Evolutionary conservation across 37 sponge, comb jelly and placozoan genomes (phyloP).

Genomic region (Diacarnus erythraeanus): DNA sequence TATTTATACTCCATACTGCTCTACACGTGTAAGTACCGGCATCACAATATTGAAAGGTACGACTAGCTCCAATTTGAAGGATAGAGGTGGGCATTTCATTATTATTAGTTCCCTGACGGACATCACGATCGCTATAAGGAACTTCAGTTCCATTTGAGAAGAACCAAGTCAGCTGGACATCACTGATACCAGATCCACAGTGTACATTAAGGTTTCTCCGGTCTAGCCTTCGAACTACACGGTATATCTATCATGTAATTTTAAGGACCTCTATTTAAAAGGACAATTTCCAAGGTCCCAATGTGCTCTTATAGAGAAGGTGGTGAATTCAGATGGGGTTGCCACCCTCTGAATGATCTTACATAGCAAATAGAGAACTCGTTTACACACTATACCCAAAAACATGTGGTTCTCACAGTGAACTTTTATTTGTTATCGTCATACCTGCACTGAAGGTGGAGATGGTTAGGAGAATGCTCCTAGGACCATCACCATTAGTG

Average conservation of each 20-base stretch:
- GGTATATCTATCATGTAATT: background rate
- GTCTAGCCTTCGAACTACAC: background rate
- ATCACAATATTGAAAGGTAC: conserved; percentile 10
- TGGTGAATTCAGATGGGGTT: background rate
- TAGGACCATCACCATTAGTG: conserved; percentile 45
- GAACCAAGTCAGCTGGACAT: conserved; percentile 9
- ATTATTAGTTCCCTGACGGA: conserved; percentile 3
- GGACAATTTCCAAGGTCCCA: too few species aligned
- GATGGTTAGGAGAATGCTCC: conserved; percentile 20
- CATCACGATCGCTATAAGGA: background rate
- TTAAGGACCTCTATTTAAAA: too few species aligned
- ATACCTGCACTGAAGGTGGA: conserved; percentile 9
- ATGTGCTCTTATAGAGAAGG: too few species aligned
- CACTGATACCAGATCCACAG: background rate
- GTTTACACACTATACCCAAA: too few species aligned
- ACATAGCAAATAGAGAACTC: too few species aligned
- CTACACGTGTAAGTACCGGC: conserved; percentile 31
- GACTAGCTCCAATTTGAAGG: conserved; percentile 12
- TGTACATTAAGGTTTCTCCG: background rate
- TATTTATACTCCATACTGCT: background rate
- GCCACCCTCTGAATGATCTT: too few species aligned
- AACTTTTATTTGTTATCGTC: too few species aligned
- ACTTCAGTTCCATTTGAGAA: conserved; percentile 14
- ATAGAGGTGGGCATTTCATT: conserved; percentile 29
- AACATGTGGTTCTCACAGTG: background rate